phyloP scores from a whole-genome alignment of 2,888 invertebrate genomes.

The Drepanosiphum platanoidis region DNA sequence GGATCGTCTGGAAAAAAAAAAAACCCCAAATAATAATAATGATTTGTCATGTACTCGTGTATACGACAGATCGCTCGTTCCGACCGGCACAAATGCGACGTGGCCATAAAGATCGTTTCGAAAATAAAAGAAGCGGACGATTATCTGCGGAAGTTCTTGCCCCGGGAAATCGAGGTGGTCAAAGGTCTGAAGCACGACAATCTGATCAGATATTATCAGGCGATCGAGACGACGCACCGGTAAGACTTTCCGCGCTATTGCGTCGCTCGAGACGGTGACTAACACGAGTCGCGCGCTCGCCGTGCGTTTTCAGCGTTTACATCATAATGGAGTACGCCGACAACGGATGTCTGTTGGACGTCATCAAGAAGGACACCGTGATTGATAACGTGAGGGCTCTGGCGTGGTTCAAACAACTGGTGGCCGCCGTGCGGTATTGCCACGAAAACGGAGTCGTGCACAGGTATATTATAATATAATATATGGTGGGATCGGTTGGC shows the following conservation, averaged over 20 bases:
- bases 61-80: constrained; percentile 78
- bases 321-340: constrained; percentile 86
- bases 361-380: constrained; percentile 77
- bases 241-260: constrained; percentile 67
- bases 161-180: constrained; percentile 84
- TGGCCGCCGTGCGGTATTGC: constrained; percentile 81
- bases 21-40: neutral
- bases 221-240: constrained; percentile 87
- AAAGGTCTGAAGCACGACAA: constrained; percentile 83
- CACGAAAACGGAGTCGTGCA: constrained; percentile 83
- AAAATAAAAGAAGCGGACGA: constrained; percentile 84
- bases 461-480: too few relatives aligned
- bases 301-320: constrained; percentile 73
- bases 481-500: too few relatives aligned
- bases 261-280: too few relatives aligned
- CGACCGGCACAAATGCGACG: constrained; percentile 77
- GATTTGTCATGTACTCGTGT: neutral
- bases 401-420: constrained; percentile 78
- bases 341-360: constrained; percentile 81
- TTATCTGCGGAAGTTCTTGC: constrained; percentile 82
- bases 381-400: constrained; percentile 77
- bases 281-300: neutral
- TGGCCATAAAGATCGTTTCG: constrained; percentile 85
- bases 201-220: constrained; percentile 82
- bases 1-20: neutral